These are phyloP conservation scores for Episyrphus balteatus DNA, from an alignment of 1,140 invertebrate genomes.

Conservation along the genomic window DNA sequence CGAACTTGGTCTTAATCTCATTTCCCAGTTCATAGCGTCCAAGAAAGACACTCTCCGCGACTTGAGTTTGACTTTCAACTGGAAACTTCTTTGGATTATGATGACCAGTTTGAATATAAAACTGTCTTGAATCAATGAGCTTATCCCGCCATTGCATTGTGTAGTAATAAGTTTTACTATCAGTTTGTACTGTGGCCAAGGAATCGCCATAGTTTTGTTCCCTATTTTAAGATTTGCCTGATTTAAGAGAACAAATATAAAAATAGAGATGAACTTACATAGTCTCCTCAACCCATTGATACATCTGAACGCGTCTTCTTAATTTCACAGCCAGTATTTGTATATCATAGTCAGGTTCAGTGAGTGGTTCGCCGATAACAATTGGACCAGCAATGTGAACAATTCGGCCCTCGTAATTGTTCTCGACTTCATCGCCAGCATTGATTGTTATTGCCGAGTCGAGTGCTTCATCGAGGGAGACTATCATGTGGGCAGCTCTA, in stretches of 20 bases:
- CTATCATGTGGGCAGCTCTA: slow-evolving; percentile 54
- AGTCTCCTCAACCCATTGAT: slow-evolving; percentile 79
- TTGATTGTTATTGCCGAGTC: slow-evolving; percentile 46
- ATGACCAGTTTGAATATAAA: slow-evolving; percentile 61
- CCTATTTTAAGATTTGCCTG: slow-evolving; percentile 8
- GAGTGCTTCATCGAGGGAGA: slow-evolving; percentile 59
- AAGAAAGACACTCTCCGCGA: slow-evolving; percentile 47
- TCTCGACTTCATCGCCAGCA: slow-evolving; percentile 40
- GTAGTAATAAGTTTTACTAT: slow-evolving; percentile 58
- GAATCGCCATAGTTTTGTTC: slow-evolving; percentile 33
- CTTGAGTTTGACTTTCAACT: slow-evolving; percentile 47
- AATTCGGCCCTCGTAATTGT: slow-evolving; percentile 59
- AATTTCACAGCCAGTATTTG: slow-evolving; percentile 62
- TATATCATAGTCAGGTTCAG: slow-evolving; percentile 68
- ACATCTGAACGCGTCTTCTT: slow-evolving; percentile 75
- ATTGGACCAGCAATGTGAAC: slow-evolving; percentile 65
- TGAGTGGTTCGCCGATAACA: slow-evolving; percentile 63
- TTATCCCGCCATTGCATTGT: slow-evolving; percentile 72
- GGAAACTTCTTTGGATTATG: slow-evolving; percentile 63
- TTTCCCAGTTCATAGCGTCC: slow-evolving; percentile 41
- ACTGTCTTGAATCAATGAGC: slow-evolving; percentile 61
- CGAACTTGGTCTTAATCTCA: slow-evolving; percentile 64
- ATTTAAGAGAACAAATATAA: slow-evolving; percentile 1
- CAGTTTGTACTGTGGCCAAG: slow-evolving; percentile 18
- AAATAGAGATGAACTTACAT: slow-evolving; percentile 10